These are phyloP conservation scores for Sebastes umbrosus DNA, from an alignment of 2,797 vertebrate genomes.

Conservation along the genomic window DNA sequence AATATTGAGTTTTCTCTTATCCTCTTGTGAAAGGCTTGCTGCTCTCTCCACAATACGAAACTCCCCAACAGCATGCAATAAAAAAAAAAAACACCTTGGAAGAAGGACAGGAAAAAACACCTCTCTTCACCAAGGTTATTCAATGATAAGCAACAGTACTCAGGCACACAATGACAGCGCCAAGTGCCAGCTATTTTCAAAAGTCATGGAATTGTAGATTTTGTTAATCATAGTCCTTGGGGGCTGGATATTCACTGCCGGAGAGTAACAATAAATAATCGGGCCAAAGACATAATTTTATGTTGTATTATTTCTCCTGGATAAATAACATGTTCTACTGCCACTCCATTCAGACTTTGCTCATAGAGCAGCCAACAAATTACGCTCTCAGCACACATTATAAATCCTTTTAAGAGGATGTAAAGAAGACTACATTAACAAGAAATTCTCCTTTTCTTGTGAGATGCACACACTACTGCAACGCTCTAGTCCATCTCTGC, in stretches of 20 bases:
- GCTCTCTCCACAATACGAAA: conserved; percentile 64
- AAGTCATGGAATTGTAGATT: conserved; percentile 69
- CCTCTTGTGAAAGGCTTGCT: conserved; percentile 67
- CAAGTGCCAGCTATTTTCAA: conserved; percentile 66
- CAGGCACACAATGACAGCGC: conserved; percentile 70
- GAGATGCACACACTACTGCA: not conserved
- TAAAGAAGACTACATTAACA: conserved; percentile 19
- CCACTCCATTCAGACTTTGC: conserved; percentile 19
- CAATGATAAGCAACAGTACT: conserved; percentile 78
- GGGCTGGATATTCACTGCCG: conserved; percentile 35
- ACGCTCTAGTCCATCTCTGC: conserved; percentile 7
- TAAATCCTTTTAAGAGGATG: conserved; percentile 1
- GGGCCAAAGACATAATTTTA: conserved; percentile 36
- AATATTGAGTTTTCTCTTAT: conserved; percentile 71
- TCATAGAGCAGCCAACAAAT: conserved; percentile 8
- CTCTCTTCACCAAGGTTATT: conserved; percentile 81
- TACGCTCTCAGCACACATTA: not conserved
- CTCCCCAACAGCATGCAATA: conserved; percentile 64
- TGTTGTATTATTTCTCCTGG: conserved; percentile 20
- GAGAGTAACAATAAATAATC: conserved; percentile 39
- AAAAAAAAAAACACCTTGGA: conserved; percentile 74
- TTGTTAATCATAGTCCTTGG: conserved; percentile 60
- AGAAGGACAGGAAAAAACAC: conserved; percentile 72
- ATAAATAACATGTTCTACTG: conserved; percentile 21
- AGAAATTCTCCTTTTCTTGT: not conserved